Evolutionary conservation across 1,140 invertebrate species (phyloP).

Genomic region (Lasaia peninsularis): DNA sequence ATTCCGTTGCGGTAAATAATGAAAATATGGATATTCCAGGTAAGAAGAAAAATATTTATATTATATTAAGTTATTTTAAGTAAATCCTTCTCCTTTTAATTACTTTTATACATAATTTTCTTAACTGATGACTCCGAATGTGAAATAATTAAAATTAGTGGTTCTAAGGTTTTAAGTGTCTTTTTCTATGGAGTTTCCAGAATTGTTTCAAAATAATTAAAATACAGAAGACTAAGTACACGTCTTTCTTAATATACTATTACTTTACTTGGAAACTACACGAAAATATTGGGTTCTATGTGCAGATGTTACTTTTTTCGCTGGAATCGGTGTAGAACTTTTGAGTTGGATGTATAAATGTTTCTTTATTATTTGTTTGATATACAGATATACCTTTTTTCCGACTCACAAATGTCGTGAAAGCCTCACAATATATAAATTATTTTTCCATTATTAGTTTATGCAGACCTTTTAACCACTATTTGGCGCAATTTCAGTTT

Average conservation of each 20-base stretch:
- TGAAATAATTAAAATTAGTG: background rate
- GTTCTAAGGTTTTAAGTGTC: background rate
- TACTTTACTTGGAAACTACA: background rate
- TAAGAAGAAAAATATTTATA: background rate
- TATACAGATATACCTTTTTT: conserved; percentile 11
- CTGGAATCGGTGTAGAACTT: background rate
- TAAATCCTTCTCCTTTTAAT: background rate
- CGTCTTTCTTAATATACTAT: no score
- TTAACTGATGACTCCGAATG: background rate
- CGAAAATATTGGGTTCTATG: conserved; percentile 9
- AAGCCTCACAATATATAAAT: conserved; percentile 7
- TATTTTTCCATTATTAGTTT: conserved; percentile 11
- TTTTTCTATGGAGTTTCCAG: conserved; percentile 2
- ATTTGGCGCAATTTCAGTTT: background rate
- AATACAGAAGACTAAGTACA: no score
- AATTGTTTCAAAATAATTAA: background rate
- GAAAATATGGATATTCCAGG: background rate
- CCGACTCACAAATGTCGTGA: conserved; percentile 1
- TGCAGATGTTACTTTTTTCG: conserved; percentile 11
- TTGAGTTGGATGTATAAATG: background rate
- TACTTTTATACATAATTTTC: background rate
- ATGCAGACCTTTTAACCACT: background rate
- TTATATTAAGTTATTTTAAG: background rate
- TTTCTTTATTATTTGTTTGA: conserved; percentile 10
- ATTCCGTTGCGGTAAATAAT: background rate